Conservation (phyloP, 2,888 invertebrate species). For the Torymus aiolomorphi region DNA sequence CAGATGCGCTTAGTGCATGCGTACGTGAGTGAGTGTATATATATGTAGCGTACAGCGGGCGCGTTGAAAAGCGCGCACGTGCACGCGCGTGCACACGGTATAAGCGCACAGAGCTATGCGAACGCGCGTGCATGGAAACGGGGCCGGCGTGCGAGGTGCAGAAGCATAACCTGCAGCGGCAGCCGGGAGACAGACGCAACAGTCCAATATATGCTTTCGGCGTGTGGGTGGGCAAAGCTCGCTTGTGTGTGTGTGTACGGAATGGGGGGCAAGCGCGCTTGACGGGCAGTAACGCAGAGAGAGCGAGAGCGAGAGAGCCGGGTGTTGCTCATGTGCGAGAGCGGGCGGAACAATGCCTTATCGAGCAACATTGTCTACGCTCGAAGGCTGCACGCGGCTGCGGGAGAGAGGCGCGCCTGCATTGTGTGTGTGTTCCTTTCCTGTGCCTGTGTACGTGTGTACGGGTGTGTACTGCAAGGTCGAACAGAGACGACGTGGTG, state of each 20-base stretch:
- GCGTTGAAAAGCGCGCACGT: conserved; percentile 18
- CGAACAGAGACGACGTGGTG: conserved; percentile 55
- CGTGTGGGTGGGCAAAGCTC: conserved; percentile 2
- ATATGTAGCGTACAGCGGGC: background rate
- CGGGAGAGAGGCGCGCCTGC: background rate
- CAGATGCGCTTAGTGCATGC: conserved; percentile 12
- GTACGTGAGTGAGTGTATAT: no score
- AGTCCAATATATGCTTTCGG: conserved; percentile 4
- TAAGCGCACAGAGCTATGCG: background rate
- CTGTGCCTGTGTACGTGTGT: background rate
- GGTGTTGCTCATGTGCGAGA: no score
- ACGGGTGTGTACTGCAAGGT: no score
- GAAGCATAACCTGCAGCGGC: conserved; percentile 24
- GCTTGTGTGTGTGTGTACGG: background rate
- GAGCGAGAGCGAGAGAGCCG: conserved; percentile 4
- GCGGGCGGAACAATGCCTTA: conserved; percentile 71
- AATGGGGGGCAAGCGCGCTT: background rate
- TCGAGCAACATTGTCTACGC: conserved; percentile 72
- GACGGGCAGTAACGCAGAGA: background rate
- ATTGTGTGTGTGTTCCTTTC: conserved; percentile 31
- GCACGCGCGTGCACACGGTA: background rate
- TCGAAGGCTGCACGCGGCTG: conserved; percentile 25
- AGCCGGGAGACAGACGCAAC: conserved; percentile 7
- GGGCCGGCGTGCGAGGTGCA: conserved; percentile 11
- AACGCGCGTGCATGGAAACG: conserved; percentile 7